Evolutionary conservation across 2,888 invertebrate genomes (phyloP), one percentile per base, ranked within the genome.

Genomic region (Tipula vernalis): DNA sequence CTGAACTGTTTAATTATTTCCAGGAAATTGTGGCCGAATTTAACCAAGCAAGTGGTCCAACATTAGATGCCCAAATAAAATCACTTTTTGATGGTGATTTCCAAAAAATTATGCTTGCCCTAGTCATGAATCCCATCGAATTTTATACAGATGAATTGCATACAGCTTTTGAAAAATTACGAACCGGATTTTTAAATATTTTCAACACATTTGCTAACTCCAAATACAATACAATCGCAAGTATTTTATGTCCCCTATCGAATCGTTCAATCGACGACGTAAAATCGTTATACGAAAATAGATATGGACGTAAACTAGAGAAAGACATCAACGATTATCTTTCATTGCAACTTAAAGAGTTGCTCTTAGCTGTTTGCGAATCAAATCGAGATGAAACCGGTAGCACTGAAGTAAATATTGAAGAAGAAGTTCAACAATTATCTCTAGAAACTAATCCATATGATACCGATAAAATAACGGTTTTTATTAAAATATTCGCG

Each of bases 41-140:
- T 8, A 71, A 28, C 28, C 10, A 71, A 71, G 28, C 71, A 18
- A 1, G 8, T 12, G 10, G 10, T 3, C 5, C 4, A 18, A 5
- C 71, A 10, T 10, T 71, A 71, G 71, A 71, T 28, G 10, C 5
- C 10, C 18, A 28, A 28, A 8, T 71, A 10, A 95, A 90, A 93
- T 71, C 71, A 71, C 71, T 8, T 28, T 71, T 71, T 28, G 28
- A 71, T 28, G 28, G 28, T 2, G 28, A 71, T 71, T 71, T 71
- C 13, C 5, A 10, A 18, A 71, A 71, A 71, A 71, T 71, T 28
- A 71, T 71, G 71, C 28, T 71, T 10, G 28, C 71, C 10, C 10
- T 71, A 8, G 6, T 71, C 10, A 71, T 71, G 71, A 2, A 71
- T 0, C 71, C 71, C 6, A 28, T 12, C 28, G 71, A 71, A 71